Base-by-base conservation (phyloP, 2,797 vertebrate genomes). In the Schizopygopsis pylzovi region DNA sequence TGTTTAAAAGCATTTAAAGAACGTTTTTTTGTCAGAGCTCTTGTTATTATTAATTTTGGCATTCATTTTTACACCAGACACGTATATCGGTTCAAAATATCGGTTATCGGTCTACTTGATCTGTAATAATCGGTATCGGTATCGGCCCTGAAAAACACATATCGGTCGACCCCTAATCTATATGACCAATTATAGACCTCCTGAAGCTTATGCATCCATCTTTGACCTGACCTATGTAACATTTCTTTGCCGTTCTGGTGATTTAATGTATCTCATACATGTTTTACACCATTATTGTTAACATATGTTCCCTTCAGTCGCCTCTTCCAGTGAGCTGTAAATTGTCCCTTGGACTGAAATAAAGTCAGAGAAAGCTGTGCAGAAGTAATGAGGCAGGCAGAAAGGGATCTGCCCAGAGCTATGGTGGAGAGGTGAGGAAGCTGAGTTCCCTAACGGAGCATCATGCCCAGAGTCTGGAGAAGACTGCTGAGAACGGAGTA, bases 331-430 rank as follows among this genome's bases (percentile, higher is more conserved):
- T 45, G 28, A 56, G 59, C 63, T 59, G 73, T 41, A 67, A 73
- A 63, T 43, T 84, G 82, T 84, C 22, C 56, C 76, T 67, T n/a
- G 20, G 68, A 67, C n/a, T 73, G 45, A 22, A 72, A 84, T 76
- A 63, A n/a, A 68, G 63, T 56, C 78, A 37, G 39, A 61, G 86
- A 65, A 83, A 88, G 79, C 71, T 84, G 79, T 88, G 41, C 13
- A 86, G 82, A 89, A 84, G 88, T 89, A 90, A 91, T 84, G 81
- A 88, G 61, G 28, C 63, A 1, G 25, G 67, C 73, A 84, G 85
- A 85, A 88, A 82, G 49, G 85, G 82, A 90, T 85, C 85, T 59
- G 79, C 84, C 83, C 83, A 20, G 83, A 22, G 86, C 71, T 15
- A 16, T 52, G 5, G 47, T 37, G 28, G 56, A 68, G 73, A 65